Evolutionary conservation across 2,797 vertebrate genomes (phyloP).

Genomic region (Melopsittacus undulatus): DNA sequence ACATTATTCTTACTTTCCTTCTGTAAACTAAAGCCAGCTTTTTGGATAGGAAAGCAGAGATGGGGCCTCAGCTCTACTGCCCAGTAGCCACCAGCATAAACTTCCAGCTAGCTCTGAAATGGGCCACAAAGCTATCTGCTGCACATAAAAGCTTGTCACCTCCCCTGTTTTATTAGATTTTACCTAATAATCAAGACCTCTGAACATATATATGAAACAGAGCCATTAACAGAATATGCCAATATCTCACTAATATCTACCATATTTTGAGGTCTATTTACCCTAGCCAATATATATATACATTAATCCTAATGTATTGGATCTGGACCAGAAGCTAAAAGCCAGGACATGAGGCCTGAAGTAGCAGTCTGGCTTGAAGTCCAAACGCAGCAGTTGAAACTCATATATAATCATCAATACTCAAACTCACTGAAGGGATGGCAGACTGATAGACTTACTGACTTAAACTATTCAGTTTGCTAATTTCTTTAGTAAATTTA

Average conservation of each 20-base stretch:
- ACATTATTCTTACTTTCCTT: background rate
- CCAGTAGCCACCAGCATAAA: background rate
- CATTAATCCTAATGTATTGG: conserved; percentile 29
- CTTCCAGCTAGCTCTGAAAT: background rate
- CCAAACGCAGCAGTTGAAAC: conserved; percentile 3
- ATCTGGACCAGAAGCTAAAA: conserved; percentile 13
- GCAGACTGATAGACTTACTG: conserved; percentile 18
- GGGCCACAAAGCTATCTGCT: background rate
- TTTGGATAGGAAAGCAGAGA: background rate
- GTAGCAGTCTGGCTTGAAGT: background rate
- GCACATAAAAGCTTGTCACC: background rate
- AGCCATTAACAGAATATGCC: background rate
- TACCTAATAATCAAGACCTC: background rate
- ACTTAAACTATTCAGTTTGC: conserved; percentile 13
- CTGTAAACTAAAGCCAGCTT: background rate
- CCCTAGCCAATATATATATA: background rate
- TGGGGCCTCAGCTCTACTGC: background rate
- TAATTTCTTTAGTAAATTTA: background rate
- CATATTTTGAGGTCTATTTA: conserved; percentile 33
- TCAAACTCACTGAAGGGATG: background rate
- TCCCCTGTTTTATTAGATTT: background rate
- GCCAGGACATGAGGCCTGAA: background rate
- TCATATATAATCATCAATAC: conserved; percentile 19
- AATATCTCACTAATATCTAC: background rate
- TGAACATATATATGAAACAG: background rate